Evolutionary conservation across 1,140 invertebrate species (phyloP), one percentile per base, ranked within the genome.

Genomic region (Pinna nobilis): DNA sequence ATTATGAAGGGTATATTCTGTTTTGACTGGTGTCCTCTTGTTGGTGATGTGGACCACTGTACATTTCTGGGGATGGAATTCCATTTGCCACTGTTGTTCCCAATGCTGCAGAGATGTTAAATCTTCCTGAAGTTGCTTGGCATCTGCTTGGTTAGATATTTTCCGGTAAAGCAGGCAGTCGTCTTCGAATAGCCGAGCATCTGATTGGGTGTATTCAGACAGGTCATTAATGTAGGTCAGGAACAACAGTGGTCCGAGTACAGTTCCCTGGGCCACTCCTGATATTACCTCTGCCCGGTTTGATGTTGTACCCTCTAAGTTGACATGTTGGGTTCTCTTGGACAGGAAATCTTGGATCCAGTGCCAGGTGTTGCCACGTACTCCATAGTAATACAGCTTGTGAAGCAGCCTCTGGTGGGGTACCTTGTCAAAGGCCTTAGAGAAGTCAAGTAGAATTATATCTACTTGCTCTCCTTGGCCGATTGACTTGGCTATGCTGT

Each of bases 401-500:
- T 66, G 47, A 23, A 66, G 49, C 7, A 39, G 20, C 20, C 64
- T 2, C 35, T 50, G 47, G n/a, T 66, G 47, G 50, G 64, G 30
- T 49, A 66, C 47, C 39, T 66, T 66, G 44, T 66, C 64, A 66
- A 66, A 66, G 18, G 61, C 61, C 5, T 50, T 66, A 23, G 64
- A 66, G 15, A 66, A 66, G 32, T 66, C 64, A 6, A 66, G 32
- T 23, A 66, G 64, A 11, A 66, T 33, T 65, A 65, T 15, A 23
- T 61, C 35, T 61, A 61, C 64, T 23, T 66, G 30, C 32, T 66
- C 64, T 35, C 30, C 32, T 51, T 23, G 28, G 30, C 4, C 47
- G 6, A 66, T 28, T 51, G 49, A 66, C 64, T 66, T 66, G 64
- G 64, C 64, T 32, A 53, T 30, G 1, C 28, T 33, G 64, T 66